Evolutionary conservation across 2,888 invertebrate species (phyloP), one percentile per base, ranked within the genome.

Genomic region (Orchestes rusci): DNA sequence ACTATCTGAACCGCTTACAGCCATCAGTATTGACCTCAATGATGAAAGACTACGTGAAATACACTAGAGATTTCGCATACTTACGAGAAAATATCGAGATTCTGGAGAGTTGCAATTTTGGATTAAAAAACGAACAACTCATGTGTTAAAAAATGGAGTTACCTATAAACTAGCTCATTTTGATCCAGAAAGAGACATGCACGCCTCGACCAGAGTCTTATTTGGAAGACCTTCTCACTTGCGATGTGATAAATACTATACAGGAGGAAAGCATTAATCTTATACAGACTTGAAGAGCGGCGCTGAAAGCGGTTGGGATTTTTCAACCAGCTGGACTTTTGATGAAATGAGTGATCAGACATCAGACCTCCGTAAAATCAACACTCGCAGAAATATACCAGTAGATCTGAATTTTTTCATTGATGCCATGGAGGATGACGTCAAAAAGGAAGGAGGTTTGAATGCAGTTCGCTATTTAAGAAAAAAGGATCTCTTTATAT

Each of bases 291-390:
- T 63, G 12, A 58, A 60, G 48, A 56, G 61, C 20, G 61, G 59
- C 2, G 88, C 88, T 3, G 91, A 91, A 66, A 84, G 84, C 30
- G 92, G 92, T 1, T 89, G 87, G 89, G 92, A 92, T 60, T 91
- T 89, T 65, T 85, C 86, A 2, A 75, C 80, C 2, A 76, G 90
- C 17, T 91, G 90, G 90, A 79, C 85, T 57, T 73, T 80, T 44
- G 67, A 66, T 19, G 69, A 72, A 34, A 67, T 73, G 3, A 79
- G 79, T 7, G 37, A 42, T 4, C 52, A 49, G 3, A 29, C 39
- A 4, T 55, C 49, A 2, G 62, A 77, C 53, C 64, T 91, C 42
- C 69, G 74, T 2, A 73, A 79, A 49, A 77, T 86, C 15, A 74
- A 77, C 46, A 82, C 84, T 0, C 73, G 73, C 36, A 66, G 76